A percentile compares a stretch with the other conserved stretches of the same genome.
phyloP scores from a whole-genome alignment of 2,888 invertebrate genomes.

The Gerris lacustris region DNA sequence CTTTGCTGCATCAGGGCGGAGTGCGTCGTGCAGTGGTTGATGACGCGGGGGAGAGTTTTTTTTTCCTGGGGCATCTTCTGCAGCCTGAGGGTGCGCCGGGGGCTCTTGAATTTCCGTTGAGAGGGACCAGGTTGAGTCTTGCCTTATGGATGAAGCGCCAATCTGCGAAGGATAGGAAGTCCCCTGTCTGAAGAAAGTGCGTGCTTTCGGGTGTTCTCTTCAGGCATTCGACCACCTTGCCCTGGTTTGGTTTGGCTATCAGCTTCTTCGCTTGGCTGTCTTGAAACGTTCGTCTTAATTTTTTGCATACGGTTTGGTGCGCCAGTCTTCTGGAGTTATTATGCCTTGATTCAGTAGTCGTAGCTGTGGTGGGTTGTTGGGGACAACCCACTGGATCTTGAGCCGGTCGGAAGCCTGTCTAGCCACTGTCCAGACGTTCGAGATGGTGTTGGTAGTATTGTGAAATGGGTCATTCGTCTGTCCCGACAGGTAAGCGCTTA shows the following conservation, averaged over 20 bases:
- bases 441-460: neutral
- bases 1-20: too few relatives aligned
- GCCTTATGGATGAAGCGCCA: conserved; percentile 32
- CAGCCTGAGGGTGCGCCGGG: neutral
- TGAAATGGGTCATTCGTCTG: neutral
- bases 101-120: conserved; percentile 12
- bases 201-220: conserved; percentile 16
- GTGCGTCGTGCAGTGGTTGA: too few relatives aligned
- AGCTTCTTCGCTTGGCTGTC: conserved; percentile 11
- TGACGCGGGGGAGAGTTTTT: too few relatives aligned
- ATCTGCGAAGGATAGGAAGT: conserved; percentile 27
- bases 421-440: neutral
- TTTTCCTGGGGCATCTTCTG: conserved; percentile 5
- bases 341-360: too few relatives aligned
- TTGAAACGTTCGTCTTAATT: conserved; percentile 5
- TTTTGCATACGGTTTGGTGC: neutral
- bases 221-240: conserved; percentile 22
- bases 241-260: conserved; percentile 17
- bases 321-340: too few relatives aligned
- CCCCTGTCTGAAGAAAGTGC: conserved; percentile 24
- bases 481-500: neutral
- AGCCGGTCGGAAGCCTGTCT: neutral
- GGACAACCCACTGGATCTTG: neutral
- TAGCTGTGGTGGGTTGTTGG: neutral
- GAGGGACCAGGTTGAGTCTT: conserved; percentile 22